phyloP scores from a whole-genome alignment of 1,140 invertebrate species.

The Eumaeus atala region DNA sequence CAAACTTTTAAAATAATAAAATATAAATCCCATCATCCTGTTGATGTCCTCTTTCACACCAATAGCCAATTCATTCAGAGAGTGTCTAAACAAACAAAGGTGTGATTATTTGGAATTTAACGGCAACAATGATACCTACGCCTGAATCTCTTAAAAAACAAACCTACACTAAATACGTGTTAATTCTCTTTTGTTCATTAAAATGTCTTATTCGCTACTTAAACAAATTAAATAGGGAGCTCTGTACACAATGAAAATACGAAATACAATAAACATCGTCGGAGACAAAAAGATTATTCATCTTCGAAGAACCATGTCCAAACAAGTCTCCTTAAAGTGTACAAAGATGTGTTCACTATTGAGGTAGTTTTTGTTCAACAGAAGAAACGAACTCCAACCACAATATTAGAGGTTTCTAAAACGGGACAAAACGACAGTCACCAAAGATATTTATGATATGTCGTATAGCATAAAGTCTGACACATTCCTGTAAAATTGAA shows the following conservation, averaged over 20 bases:
- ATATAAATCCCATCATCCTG: no score
- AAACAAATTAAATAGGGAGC: background rate
- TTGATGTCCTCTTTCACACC: no score
- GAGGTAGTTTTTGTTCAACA: background rate
- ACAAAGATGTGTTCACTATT: background rate
- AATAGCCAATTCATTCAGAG: no score
- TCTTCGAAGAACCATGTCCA: background rate
- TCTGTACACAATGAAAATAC: background rate
- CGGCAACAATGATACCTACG: background rate
- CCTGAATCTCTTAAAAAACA: background rate
- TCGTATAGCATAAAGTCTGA: background rate
- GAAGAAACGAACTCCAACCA: background rate
- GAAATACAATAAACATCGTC: background rate
- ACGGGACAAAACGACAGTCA: background rate
- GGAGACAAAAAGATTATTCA: background rate
- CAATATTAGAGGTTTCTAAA: background rate
- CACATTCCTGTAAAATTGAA: background rate
- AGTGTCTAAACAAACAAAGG: no score
- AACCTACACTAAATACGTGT: background rate
- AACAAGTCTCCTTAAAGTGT: background rate
- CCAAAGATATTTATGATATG: constrained; percentile 1
- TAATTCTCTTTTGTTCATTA: background rate
- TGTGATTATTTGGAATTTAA: no score
- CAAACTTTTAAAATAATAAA: no score
- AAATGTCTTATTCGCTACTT: no score